phyloP scores from a whole-genome alignment of 2,113 vertebrate species.

The Seriola dumerili region DNA sequence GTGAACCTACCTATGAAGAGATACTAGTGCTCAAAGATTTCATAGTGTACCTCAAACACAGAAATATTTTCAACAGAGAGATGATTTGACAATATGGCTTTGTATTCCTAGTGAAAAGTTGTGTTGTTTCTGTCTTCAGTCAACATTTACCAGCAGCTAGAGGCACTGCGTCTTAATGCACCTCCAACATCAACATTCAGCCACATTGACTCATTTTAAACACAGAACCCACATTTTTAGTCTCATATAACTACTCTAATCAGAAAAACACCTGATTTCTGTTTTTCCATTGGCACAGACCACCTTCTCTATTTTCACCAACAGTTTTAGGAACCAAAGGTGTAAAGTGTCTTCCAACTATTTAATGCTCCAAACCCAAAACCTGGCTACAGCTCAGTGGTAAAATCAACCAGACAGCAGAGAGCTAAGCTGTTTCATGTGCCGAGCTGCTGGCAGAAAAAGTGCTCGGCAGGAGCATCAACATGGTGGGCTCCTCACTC shows the following conservation, averaged over 20 bases:
- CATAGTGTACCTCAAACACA: too few relatives aligned
- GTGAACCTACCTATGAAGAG: too few relatives aligned
- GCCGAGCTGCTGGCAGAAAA: conserved; percentile 47
- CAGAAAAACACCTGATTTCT: conserved; percentile 10
- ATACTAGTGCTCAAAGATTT: too few relatives aligned
- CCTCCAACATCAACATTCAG: background rate
- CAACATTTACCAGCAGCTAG: background rate
- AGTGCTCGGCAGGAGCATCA: conserved; percentile 36
- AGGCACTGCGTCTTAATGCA: background rate
- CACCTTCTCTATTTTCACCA: conserved; percentile 16
- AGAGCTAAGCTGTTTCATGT: conserved; percentile 61
- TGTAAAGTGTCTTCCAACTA: conserved; percentile 34
- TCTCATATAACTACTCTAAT: background rate
- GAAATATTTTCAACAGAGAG: too few relatives aligned
- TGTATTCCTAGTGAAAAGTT: background rate
- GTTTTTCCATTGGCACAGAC: background rate
- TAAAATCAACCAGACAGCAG: conserved; percentile 38
- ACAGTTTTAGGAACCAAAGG: conserved; percentile 22
- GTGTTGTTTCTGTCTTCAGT: background rate
- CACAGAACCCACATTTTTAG: background rate
- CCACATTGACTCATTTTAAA: background rate
- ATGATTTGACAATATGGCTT: background rate
- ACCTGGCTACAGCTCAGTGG: conserved; percentile 27
- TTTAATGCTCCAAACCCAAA: conserved; percentile 1
- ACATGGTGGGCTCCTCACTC: conserved; percentile 26